phyloP scores from a whole-genome alignment of 2,888 invertebrate species.

The Troilus luridus region DNA sequence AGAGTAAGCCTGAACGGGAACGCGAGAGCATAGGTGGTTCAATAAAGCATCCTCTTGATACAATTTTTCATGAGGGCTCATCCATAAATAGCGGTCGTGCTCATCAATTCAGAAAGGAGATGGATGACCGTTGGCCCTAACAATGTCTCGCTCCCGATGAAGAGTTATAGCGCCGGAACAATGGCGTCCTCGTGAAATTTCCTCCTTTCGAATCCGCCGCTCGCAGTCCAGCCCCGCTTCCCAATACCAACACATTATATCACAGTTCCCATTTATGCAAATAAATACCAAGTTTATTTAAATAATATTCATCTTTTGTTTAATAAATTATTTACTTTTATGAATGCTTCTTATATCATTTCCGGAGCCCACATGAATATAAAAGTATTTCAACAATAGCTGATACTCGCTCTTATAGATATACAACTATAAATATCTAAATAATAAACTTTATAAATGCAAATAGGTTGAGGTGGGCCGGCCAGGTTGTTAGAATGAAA shows the following conservation, averaged over 20 bases:
- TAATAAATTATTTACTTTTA: too few relatives aligned
- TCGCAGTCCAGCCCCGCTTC: background rate
- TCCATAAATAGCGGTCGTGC: constrained; percentile 40
- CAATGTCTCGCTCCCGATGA: constrained; percentile 20
- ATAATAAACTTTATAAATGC: too few relatives aligned
- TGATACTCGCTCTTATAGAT: too few relatives aligned
- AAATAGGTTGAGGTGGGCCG: too few relatives aligned
- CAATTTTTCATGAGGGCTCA: constrained; percentile 37
- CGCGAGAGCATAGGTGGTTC: constrained; percentile 22
- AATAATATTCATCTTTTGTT: too few relatives aligned
- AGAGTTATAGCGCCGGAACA: constrained; percentile 31
- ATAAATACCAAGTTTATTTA: background rate
- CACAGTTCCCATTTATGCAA: background rate
- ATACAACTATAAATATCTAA: too few relatives aligned
- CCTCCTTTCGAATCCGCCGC: constrained; percentile 7
- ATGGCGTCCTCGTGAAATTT: constrained; percentile 23
- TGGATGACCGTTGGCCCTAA: constrained; percentile 28
- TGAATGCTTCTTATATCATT: too few relatives aligned
- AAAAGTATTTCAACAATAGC: too few relatives aligned
- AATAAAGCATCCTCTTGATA: constrained; percentile 39
- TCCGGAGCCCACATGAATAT: too few relatives aligned
- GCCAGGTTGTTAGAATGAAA: too few relatives aligned
- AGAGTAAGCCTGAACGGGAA: background rate
- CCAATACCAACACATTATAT: background rate
- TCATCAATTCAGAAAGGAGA: constrained; percentile 28